Evolutionary conservation across 1,140 invertebrate species (phyloP), one percentile per base, ranked within the genome.

Genomic region (Teleogryllus occipitalis): DNA sequence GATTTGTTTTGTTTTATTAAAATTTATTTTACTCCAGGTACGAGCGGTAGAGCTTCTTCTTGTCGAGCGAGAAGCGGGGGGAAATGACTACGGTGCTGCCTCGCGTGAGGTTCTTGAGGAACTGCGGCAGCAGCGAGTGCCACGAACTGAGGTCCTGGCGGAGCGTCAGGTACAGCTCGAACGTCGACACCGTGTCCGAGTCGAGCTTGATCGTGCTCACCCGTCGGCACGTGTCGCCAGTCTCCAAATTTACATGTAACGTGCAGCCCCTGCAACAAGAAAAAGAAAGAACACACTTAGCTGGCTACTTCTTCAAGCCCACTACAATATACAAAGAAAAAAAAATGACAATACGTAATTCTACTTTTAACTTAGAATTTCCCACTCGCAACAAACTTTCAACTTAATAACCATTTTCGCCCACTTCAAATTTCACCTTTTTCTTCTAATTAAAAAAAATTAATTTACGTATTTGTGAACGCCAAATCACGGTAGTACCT

Each of bases 31-130:
- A 80, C 79, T 89, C 87, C 83, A 89, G 88, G 84, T 90, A 92
- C 81, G 90, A 93, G 85, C 94, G 89, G 89, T 95, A 96, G 75
- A 96, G 88, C 86, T 96, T 96, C 86, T 94, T 95, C 88, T 96
- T 96, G 83, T 92, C 92, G 86, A 96, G 87, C 81, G 90, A 92
- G 87, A 95, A 96, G 83, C 92, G 92, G 82, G 92, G 91, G 88
- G 93, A 94, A 85, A 96, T 92, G 85, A 96, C 92, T 83, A 96
- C 93, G 80, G 93, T 94, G 83, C 93, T 92, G 85, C 93, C 91
- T 86, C 92, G 91, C 79, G 93, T 92, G 81, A 95, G 86, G 85
- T 95, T 95, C 93, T 94, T 95, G 87, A 95, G 89, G 86, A 95
- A 95, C 85, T 94, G 93, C 83, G 93, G 94, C 85, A 95, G 88